Percentiles rank a stretch among this genome's conserved stretches.
Conservation (phyloP, 2,797 vertebrate species). For the Gymnopithys bicolor region DNA sequence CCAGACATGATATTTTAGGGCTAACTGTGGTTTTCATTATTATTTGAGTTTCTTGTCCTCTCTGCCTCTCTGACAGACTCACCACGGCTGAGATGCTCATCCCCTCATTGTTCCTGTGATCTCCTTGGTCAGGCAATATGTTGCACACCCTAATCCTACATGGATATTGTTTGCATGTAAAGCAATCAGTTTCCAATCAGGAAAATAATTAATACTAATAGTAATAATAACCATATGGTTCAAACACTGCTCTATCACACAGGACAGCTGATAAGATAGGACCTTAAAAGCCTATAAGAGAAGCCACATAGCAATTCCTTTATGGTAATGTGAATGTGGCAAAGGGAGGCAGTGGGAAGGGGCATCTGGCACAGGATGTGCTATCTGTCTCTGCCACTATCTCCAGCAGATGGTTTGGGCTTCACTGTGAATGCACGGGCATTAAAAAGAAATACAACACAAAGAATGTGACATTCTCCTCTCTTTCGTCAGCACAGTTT, state of each 20-base stretch:
- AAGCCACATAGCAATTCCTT: neutral
- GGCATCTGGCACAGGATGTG: neutral
- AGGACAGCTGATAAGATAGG: neutral
- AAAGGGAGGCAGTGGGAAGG: neutral
- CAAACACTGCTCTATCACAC: neutral
- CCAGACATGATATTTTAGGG: neutral
- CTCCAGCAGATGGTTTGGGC: neutral
- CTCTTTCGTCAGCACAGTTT: neutral
- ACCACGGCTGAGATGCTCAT: neutral
- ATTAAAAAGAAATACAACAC: neutral
- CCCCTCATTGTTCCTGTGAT: neutral
- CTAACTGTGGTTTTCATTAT: neutral
- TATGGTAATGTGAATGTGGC: neutral
- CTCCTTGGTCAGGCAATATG: rapidly evolving
- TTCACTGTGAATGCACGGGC: neutral
- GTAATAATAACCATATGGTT: neutral
- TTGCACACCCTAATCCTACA: neutral
- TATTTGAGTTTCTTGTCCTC: neutral
- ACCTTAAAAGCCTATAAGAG: neutral
- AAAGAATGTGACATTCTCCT: neutral
- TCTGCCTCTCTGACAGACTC: neutral
- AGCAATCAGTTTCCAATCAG: neutral
- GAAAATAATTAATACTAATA: neutral
- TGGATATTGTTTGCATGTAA: neutral
- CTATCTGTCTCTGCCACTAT: neutral